Evolutionary conservation across 2,113 vertebrate genomes (phyloP).

Genomic region (Phoxinus phoxinus): DNA sequence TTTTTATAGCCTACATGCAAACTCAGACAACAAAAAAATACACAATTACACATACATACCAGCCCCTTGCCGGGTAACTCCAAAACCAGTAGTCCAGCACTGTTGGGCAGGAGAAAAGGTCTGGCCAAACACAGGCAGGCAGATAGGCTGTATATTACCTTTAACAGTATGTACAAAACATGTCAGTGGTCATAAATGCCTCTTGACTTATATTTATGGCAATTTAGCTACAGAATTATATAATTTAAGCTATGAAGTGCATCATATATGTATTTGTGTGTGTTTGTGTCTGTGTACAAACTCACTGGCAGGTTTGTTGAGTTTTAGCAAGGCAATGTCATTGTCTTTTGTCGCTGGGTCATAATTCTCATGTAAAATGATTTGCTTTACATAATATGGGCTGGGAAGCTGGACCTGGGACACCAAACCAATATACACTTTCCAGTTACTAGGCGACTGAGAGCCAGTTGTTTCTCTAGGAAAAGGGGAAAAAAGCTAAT

Average conservation of each 20-base stretch:
- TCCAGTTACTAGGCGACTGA: conserved; percentile 74
- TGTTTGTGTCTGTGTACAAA: background rate
- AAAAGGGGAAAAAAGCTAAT: background rate
- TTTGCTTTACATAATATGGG: conserved; percentile 68
- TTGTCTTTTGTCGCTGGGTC: conserved; percentile 73
- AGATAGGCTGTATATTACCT: conserved; percentile 81
- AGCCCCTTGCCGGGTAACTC: conserved; percentile 60
- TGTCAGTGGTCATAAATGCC: background rate
- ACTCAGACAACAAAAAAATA: conserved; percentile 20
- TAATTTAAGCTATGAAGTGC: background rate
- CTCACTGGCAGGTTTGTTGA: conserved; percentile 74
- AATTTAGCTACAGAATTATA: background rate
- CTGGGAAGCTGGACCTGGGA: conserved; percentile 67
- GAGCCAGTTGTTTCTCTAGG: background rate
- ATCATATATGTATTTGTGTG: background rate
- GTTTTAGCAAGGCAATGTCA: conserved; percentile 81
- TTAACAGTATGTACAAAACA: conserved; percentile 30
- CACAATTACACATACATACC: conserved; percentile 41
- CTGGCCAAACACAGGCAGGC: conserved; percentile 79
- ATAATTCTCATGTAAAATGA: conserved; percentile 83
- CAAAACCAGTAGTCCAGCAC: conserved; percentile 86
- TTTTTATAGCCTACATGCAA: background rate
- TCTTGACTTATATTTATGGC: background rate
- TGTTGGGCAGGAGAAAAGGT: conserved; percentile 70
- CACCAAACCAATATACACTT: conserved; percentile 74